These are phyloP conservation scores for Gadus chalcogrammus DNA, from an alignment of 2,113 vertebrate species.

Conservation along the genomic window DNA sequence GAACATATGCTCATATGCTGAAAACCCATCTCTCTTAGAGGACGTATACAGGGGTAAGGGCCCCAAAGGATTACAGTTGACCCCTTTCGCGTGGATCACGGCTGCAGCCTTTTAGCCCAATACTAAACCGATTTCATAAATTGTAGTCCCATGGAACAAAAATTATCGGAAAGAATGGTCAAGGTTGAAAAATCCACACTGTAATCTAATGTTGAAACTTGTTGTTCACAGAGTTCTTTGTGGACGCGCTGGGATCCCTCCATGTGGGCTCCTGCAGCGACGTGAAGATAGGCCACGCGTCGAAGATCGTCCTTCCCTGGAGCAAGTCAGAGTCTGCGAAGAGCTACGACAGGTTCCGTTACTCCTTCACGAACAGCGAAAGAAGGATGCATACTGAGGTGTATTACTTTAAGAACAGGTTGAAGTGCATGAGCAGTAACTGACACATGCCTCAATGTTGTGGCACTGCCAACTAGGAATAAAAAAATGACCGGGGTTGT, in stretches of 20 bases:
- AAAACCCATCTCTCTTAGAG: no score
- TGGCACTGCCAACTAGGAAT: background rate
- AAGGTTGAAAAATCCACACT: background rate
- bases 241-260: conserved; percentile 83
- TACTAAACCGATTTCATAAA: no score
- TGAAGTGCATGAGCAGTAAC: conserved; percentile 81
- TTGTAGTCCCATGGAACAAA: no score
- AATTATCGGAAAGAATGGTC: background rate
- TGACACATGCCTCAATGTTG: conserved; percentile 33
- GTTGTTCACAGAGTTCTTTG: conserved; percentile 81
- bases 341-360: conserved; percentile 80
- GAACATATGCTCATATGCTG: no score
- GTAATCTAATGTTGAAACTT: background rate
- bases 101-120: background rate
- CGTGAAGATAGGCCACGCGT: conserved; percentile 82
- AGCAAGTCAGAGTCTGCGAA: conserved; percentile 65
- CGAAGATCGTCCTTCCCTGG: conserved; percentile 87
- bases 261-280: conserved; percentile 87
- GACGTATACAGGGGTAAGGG: no score
- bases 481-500: no score
- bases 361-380: conserved; percentile 46
- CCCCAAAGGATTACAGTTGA: no score
- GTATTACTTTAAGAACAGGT: conserved; percentile 85
- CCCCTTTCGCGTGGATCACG: no score
- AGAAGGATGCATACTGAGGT: conserved; percentile 52